phyloP scores from a whole-genome alignment of 2,888 invertebrate species.

The Matsumyia berberina region DNA sequence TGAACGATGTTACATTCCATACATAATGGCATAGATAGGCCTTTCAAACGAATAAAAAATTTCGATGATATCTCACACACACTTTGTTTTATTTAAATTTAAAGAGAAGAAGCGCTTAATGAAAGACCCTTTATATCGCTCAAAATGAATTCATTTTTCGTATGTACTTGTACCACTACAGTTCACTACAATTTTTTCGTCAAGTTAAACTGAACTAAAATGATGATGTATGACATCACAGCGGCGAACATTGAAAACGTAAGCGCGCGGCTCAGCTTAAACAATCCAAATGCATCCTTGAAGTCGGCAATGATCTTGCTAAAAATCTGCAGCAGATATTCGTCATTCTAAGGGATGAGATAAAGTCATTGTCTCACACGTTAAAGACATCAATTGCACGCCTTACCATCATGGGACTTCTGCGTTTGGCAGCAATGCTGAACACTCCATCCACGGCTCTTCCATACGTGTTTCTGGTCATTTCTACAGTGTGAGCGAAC shows the following conservation, averaged over 20 bases:
- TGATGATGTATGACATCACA: slow-evolving; percentile 11
- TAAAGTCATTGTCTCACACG: neutral
- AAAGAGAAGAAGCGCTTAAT: too few relatives aligned
- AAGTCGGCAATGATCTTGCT: neutral
- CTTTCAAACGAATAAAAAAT: too few relatives aligned
- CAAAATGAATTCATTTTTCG: too few relatives aligned
- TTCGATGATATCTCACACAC: too few relatives aligned
- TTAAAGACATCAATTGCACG: neutral
- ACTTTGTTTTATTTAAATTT: too few relatives aligned
- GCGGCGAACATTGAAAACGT: slow-evolving; percentile 22
- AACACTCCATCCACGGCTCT: neutral
- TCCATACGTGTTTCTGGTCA: neutral
- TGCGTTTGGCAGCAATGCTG: neutral
- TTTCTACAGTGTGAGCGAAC: slow-evolving; percentile 2
- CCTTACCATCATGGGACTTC: neutral
- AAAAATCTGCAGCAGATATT: slow-evolving; percentile 7
- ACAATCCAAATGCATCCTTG: slow-evolving; percentile 13
- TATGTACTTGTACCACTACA: neutral
- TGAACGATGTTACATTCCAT: too few relatives aligned
- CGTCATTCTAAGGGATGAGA: neutral
- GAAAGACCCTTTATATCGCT: too few relatives aligned
- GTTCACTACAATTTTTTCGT: neutral
- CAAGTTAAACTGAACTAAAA: slow-evolving; percentile 11
- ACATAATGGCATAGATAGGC: too few relatives aligned
- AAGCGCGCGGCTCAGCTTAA: neutral